A percentile compares a stretch with the other conserved stretches of the same genome.
phyloP scores from a whole-genome alignment of 2,888 invertebrate genomes.

The Copidosoma aretas region DNA sequence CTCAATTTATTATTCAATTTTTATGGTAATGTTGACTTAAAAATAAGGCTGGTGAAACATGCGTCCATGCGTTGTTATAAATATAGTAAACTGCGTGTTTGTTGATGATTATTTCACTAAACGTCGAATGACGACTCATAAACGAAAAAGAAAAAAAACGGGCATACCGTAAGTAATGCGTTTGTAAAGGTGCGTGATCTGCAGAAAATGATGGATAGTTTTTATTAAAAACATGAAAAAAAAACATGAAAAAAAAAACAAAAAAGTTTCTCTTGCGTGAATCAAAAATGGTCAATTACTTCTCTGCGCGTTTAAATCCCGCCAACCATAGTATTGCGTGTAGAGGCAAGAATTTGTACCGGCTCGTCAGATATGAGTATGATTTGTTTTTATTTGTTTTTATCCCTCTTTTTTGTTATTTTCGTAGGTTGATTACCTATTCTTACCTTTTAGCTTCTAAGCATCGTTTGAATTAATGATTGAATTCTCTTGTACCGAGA shows the following conservation, averaged over 20 bases:
- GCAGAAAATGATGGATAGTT: slow-evolving; percentile 24
- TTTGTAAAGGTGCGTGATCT: slow-evolving; percentile 20
- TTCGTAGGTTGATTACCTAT: slow-evolving; percentile 38
- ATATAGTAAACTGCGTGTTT: slow-evolving; percentile 36
- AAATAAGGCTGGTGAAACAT: slow-evolving; percentile 42
- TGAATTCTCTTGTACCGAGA: slow-evolving; percentile 37
- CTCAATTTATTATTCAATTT: slow-evolving; percentile 24
- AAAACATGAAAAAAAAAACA: slow-evolving; percentile 27
- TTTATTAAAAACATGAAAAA: slow-evolving; percentile 29
- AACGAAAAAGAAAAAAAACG: slow-evolving; percentile 6
- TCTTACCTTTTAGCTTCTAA: slow-evolving; percentile 32
- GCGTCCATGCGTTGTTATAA: slow-evolving; percentile 38
- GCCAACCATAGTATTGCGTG: slow-evolving; percentile 32
- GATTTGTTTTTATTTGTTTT: slow-evolving; percentile 26
- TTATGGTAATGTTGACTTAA: slow-evolving; percentile 32
- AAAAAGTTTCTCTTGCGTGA: slow-evolving; percentile 33
- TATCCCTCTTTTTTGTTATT: slow-evolving; percentile 39
- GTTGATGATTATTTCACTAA: slow-evolving; percentile 38
- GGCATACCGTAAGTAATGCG: slow-evolving; percentile 28
- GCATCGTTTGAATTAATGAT: slow-evolving; percentile 38
- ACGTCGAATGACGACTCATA: slow-evolving; percentile 32
- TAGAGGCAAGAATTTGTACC: slow-evolving; percentile 33
- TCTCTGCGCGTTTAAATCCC: slow-evolving; percentile 31
- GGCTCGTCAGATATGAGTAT: slow-evolving; percentile 36
- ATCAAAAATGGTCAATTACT: slow-evolving; percentile 43